Evolutionary conservation across 2,888 invertebrate genomes (phyloP).

Genomic region (Microchrysa polita): DNA sequence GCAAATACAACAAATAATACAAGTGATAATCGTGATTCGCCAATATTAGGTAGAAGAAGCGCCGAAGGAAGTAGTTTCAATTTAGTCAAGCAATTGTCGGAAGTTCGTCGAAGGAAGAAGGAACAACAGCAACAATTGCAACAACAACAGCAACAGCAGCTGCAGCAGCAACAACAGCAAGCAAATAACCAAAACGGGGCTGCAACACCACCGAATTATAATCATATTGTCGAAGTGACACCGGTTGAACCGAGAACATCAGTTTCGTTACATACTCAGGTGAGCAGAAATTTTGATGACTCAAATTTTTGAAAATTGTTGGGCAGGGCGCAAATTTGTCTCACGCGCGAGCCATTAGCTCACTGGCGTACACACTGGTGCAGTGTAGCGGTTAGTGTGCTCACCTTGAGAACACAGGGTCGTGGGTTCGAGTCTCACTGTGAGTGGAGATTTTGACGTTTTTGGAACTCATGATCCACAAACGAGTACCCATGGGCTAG

Average conservation of each 20-base stretch:
- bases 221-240: constrained; percentile 59
- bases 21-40: constrained; percentile 58
- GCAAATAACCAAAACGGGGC: constrained; percentile 48
- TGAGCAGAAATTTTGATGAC: constrained; percentile 52
- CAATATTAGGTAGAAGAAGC: constrained; percentile 59
- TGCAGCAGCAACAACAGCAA: constrained; percentile 56
- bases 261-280: constrained; percentile 64
- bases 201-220: constrained; percentile 53
- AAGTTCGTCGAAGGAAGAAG: constrained; percentile 61
- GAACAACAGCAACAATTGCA: constrained; percentile 54
- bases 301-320: too few relatives aligned
- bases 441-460: too few relatives aligned
- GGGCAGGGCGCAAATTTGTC: too few relatives aligned
- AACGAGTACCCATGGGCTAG: too few relatives aligned
- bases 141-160: constrained; percentile 32
- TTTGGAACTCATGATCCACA: too few relatives aligned
- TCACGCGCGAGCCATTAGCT: too few relatives aligned
- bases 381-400: too few relatives aligned
- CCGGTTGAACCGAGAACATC: constrained; percentile 63
- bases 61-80: constrained; percentile 60
- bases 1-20: constrained; percentile 47
- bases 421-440: too few relatives aligned
- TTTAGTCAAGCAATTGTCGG: constrained; percentile 63
- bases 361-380: too few relatives aligned
- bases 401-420: too few relatives aligned